phyloP scores from a whole-genome alignment of 2,888 invertebrate species.

The Xanthostigma xanthostigma region DNA sequence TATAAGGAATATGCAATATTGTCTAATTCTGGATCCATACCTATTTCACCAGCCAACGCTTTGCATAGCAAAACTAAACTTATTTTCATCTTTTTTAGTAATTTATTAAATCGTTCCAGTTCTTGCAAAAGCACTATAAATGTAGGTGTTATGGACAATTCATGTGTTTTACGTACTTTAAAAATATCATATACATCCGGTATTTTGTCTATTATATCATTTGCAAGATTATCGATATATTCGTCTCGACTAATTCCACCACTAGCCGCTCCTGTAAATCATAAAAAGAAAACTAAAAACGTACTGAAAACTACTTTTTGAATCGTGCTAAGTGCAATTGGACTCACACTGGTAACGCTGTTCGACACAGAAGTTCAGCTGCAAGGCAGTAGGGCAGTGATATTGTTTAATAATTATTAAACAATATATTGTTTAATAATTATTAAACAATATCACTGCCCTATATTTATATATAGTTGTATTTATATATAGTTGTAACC shows the following conservation, averaged over 20 bases:
- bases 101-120: conserved; percentile 71
- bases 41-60: conserved; percentile 83
- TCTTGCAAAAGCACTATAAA: conserved; percentile 81
- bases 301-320: too few species aligned
- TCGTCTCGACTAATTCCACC: conserved; percentile 72
- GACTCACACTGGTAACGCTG: too few species aligned
- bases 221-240: conserved; percentile 64
- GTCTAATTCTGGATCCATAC: conserved; percentile 76
- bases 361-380: too few species aligned
- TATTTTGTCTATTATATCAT: conserved; percentile 61
- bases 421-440: too few species aligned
- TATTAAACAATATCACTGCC: too few species aligned
- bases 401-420: too few species aligned
- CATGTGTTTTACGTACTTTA: conserved; percentile 65
- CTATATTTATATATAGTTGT: too few species aligned
- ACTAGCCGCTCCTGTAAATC: conserved; percentile 36
- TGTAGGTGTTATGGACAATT: conserved; percentile 66
- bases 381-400: too few species aligned
- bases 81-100: conserved; percentile 52
- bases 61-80: conserved; percentile 61
- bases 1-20: conserved; percentile 68
- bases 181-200: conserved; percentile 66
- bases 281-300: too few species aligned
- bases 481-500: too few species aligned
- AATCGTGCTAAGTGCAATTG: too few species aligned